Evolutionary conservation across 1,140 invertebrate genomes (phyloP).

Genomic region (Teleopsis dalmanni): DNA sequence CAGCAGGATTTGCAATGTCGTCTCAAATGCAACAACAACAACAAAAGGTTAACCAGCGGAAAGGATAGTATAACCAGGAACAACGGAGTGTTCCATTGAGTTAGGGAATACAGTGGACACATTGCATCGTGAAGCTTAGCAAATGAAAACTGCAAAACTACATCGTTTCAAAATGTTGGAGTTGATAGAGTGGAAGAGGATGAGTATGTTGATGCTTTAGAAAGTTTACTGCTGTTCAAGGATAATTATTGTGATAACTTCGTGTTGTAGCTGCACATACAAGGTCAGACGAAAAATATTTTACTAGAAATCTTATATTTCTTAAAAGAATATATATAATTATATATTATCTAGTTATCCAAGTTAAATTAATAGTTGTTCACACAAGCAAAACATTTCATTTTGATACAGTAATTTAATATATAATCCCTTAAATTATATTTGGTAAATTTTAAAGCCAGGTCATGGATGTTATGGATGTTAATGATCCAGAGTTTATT

Average conservation of each 20-base stretch:
- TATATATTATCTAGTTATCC: no score
- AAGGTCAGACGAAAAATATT: no score
- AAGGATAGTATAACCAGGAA: conserved; percentile 47
- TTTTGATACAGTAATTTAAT: no score
- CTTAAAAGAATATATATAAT: no score
- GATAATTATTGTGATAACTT: conserved; percentile 66
- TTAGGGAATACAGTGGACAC: conserved; percentile 60
- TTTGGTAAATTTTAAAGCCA: no score
- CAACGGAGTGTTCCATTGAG: conserved; percentile 51
- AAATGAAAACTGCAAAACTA: conserved; percentile 59
- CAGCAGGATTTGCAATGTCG: conserved; percentile 60
- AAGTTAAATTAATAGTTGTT: no score
- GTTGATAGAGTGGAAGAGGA: conserved; percentile 58
- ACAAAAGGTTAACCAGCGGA: conserved; percentile 12
- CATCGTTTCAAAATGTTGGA: conserved; percentile 54
- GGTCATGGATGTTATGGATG: no score
- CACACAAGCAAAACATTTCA: no score
- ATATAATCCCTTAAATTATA: no score
- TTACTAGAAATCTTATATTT: no score
- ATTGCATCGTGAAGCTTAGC: conserved; percentile 56
- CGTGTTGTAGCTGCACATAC: conserved; percentile 47
- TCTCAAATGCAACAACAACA: conserved; percentile 52
- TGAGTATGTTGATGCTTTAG: conserved; percentile 59
- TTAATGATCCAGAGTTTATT: no score
- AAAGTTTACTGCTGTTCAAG: conserved; percentile 58